A percentile compares a stretch with the other conserved stretches of the same genome.
phyloP scores from a whole-genome alignment of 2,797 vertebrate species.

The Hylomyscus alleni region DNA sequence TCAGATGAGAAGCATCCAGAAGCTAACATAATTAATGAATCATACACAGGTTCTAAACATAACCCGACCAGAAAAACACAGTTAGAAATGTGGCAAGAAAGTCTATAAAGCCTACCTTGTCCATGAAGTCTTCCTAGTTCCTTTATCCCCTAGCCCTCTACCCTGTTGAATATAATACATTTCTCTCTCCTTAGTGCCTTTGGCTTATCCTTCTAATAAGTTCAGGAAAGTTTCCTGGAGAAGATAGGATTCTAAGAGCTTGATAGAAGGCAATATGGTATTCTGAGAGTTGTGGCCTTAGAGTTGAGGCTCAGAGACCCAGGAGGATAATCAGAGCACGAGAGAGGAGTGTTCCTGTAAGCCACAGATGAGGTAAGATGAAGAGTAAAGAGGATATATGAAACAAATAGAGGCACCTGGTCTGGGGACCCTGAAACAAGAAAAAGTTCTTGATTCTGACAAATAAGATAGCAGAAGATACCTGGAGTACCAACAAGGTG shows the following conservation, averaged over 20 bases:
- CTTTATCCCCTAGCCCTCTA: not conserved
- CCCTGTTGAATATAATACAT: not conserved
- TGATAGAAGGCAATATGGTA: not conserved
- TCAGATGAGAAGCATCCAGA: not conserved
- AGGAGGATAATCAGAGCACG: not conserved
- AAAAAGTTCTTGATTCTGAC: conserved; percentile 37
- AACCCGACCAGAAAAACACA: not conserved
- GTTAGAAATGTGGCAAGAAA: not conserved
- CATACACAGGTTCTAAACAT: not conserved
- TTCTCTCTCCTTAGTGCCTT: not conserved
- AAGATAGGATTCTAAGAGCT: conserved; percentile 39
- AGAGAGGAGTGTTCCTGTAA: not conserved
- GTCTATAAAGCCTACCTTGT: not conserved
- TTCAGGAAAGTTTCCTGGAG: conserved; percentile 52
- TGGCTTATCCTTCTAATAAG: not conserved
- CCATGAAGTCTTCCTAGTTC: conserved; percentile 12
- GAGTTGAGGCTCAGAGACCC: not conserved
- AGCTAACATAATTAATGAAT: not conserved
- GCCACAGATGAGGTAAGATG: not conserved
- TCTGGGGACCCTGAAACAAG: conserved; percentile 7
- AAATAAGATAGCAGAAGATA: not conserved
- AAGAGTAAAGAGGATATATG: not conserved
- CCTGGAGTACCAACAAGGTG: not conserved
- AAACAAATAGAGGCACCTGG: not conserved
- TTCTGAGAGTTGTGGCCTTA: not conserved